Base-by-base conservation (phyloP, 2,113 vertebrate species). In the Lycaon pictus region DNA sequence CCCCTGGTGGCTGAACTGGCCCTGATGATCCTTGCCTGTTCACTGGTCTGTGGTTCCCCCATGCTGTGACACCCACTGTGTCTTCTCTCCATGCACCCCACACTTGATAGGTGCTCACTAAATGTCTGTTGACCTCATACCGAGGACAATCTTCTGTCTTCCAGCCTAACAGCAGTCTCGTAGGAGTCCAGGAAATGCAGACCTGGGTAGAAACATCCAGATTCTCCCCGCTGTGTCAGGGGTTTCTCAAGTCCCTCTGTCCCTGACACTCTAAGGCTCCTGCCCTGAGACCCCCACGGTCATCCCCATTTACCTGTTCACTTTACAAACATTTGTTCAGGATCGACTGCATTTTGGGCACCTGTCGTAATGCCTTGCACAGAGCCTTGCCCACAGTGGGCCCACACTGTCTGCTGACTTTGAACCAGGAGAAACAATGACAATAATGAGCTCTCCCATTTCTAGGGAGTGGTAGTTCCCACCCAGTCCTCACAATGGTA, bases 1-100 rank as follows among this genome's bases (percentile, higher is more conserved):
- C 5, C 22, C 11, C 29, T 8, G 0, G 11, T 6, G 20, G 23
- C 17, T 9, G n/a, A 13, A 16, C 11, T 7, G 63, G 0, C 2
- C 65, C 48, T 53, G 6, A 6, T 5, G 63, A 58, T 13, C 35
- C 37, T 22, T 8, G 76, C 23, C 67, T 76, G 15, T 13, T 56
- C 74, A 32, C 43, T 69, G 25, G 11, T 71, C 74, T 55, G n/a
- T 35, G 11, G 7, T 25, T 43, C 53, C 20, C 7, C 0, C 37
- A 29, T 1, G 0, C 23, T 32, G 60, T 5, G 25, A 53, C 53
- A 25, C 5, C 32, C 17, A 3, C n/a, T 71, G 11, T 58, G 43
- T 83, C 56, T 88, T 88, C 56, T 43, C 32, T 90, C 37, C 55
- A 56, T 15, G 22, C 2, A 37, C 11, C 27, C n/a, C 62, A 22